Evolutionary conservation across 1,140 invertebrate genomes (phyloP).

Genomic region (Drosophila setifemur): DNA sequence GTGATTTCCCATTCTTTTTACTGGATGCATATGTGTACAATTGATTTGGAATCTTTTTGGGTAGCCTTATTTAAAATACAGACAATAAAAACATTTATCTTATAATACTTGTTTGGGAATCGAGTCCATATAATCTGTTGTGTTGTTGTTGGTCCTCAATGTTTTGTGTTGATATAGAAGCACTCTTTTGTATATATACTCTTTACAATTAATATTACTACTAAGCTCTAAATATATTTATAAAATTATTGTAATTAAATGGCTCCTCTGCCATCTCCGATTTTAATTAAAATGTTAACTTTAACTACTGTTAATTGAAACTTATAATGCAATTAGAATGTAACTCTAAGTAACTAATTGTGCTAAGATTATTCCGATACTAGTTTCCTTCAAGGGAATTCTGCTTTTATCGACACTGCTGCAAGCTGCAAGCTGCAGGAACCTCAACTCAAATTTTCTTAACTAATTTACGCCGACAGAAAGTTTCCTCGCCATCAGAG

Average conservation of each 20-base stretch:
- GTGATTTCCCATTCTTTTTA: conserved; percentile 8
- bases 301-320: no score
- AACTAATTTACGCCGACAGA: conserved; percentile 41
- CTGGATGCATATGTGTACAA: neutral
- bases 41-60: conserved; percentile 1
- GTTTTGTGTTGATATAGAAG: neutral
- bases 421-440: conserved; percentile 13
- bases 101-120: conserved; percentile 40
- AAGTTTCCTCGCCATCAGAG: conserved; percentile 28
- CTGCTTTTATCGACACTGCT: conserved; percentile 3
- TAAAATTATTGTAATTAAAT: no score
- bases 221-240: no score
- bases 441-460: conserved; percentile 24
- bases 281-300: no score
- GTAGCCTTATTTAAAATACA: conserved; percentile 3
- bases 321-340: no score
- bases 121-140: no score
- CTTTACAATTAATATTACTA: no score
- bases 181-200: no score
- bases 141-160: neutral
- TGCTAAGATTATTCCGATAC: conserved; percentile 3
- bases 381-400: conserved; percentile 10
- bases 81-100: conserved; percentile 14
- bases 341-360: no score
- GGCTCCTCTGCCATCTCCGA: no score